Percentiles rank a stretch among this genome's conserved stretches.
Conservation (phyloP, 2,797 vertebrate species). For the Pelobates cultripes region DNA sequence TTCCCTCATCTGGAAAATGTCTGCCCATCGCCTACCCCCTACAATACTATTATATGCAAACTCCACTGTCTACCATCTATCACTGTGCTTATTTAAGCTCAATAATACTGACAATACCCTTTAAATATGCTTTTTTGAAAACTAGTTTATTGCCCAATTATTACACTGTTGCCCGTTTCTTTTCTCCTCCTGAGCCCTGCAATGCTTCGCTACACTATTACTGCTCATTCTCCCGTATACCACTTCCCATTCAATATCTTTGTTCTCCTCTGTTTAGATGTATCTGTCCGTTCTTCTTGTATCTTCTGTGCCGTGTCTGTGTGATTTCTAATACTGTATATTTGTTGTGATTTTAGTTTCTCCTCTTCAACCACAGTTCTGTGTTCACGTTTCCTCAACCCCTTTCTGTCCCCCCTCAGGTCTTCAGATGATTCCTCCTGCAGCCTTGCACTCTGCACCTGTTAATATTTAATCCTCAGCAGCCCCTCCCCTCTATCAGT, state of each 20-base stretch:
- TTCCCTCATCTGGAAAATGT: not conserved
- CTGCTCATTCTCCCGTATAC: not conserved
- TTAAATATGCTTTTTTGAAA: too few species aligned
- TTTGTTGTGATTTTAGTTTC: not conserved
- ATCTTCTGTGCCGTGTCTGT: not conserved
- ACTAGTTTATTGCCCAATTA: too few species aligned
- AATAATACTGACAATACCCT: too few species aligned
- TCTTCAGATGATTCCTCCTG: constrained; percentile 27
- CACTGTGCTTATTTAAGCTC: too few species aligned
- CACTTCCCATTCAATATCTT: not conserved
- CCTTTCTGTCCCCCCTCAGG: constrained; percentile 18
- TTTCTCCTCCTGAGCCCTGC: too few species aligned
- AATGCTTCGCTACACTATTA: not conserved
- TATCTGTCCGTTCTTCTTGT: not conserved
- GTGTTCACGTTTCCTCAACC: constrained; percentile 22
- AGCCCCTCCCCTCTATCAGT: constrained; percentile 32
- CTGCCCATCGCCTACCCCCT: not conserved
- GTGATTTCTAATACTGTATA: constrained; percentile 2
- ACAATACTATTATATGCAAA: too few species aligned
- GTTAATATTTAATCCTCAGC: constrained; percentile 50
- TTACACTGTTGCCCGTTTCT: too few species aligned
- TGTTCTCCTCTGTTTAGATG: not conserved
- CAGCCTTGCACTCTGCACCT: constrained; percentile 49
- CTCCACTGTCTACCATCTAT: too few species aligned
- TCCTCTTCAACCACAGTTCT: constrained; percentile 12